Conservation (phyloP, 1,140 invertebrate species). For the Pseudomyrmex pallidus region DNA sequence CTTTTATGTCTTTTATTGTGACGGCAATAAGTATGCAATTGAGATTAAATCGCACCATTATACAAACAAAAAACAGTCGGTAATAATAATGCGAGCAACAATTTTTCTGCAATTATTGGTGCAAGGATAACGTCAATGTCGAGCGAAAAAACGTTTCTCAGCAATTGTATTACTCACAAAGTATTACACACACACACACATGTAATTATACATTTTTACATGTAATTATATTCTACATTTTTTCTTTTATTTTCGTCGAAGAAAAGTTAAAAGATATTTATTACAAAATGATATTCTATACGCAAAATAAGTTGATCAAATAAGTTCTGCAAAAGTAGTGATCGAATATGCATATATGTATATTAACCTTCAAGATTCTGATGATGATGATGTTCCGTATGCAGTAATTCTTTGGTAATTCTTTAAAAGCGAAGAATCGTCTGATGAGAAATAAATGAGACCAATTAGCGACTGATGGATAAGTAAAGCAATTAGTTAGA, state of each 20-base stretch:
- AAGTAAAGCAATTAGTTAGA: too few relatives aligned
- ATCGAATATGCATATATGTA: neutral
- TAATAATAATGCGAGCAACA: neutral
- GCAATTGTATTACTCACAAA: too few relatives aligned
- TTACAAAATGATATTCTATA: neutral
- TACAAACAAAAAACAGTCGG: slow-evolving; percentile 7
- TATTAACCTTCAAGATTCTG: slow-evolving; percentile 28
- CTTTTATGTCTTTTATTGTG: neutral
- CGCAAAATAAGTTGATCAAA: neutral
- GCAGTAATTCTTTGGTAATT: neutral
- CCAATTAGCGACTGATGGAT: too few relatives aligned
- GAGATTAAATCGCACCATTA: neutral
- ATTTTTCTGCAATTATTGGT: neutral
- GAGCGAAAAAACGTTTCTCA: neutral
- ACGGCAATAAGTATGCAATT: neutral
- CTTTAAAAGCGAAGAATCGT: neutral
- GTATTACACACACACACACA: too few relatives aligned
- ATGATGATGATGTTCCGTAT: neutral
- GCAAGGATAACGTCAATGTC: neutral
- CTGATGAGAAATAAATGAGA: neutral
- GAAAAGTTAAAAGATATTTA: too few relatives aligned
- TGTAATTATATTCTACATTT: too few relatives aligned
- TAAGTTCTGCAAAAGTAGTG: neutral
- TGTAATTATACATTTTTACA: too few relatives aligned
- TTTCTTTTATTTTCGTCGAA: too few relatives aligned